Base-by-base conservation (phyloP, 1,140 invertebrate genomes). In the Leptestheria dahalacensis region DNA sequence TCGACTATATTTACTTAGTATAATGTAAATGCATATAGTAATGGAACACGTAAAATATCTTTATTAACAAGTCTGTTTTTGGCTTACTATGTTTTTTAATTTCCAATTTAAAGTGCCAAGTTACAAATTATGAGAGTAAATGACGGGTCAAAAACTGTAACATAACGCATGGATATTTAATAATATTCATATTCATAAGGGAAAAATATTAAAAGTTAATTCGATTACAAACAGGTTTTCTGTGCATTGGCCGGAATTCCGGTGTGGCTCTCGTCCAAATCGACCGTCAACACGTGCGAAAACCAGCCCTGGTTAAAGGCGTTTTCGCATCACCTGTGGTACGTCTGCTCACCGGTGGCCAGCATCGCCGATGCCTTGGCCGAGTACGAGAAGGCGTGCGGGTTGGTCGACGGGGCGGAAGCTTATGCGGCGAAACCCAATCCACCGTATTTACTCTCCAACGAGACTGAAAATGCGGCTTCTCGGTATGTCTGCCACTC, bases 241-340 rank as follows among this genome's bases (percentile, higher is more conserved):
- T 24, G 25, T 28, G 23, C 33, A 29, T 18, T 57, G 2, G 79
- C 86, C 18, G 86, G 85, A 0, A 67, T 73, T 33, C 70, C 75
- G 1, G 63, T 75, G 0, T 73, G 77, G 56, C 67, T 65, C 25
- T 69, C 68, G 48, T 73, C 72, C 57, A 69, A 75, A 55, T 72
- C 73, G 3, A 66, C 70, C 2, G 68, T 81, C 24, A 86, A 86
- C 64, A 75, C 80, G 3, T 86, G 82, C 66, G 75, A 82, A 60
- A 72, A 73, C 55, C 66, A 88, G 6, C 82, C 86, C 68, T 93
- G 90, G 90, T 80, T 83, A 58, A 68, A 83, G 66, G 79, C 81
- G 1, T 73, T 93, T 11, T 85, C 82, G 11, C 68, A 88, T 46
- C 84, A 90, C 70, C 75, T 90, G 20, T 91, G 88, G 88, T 86